Conservation (phyloP, 1,140 invertebrate species). For the Drosophila seguyi region DNA sequence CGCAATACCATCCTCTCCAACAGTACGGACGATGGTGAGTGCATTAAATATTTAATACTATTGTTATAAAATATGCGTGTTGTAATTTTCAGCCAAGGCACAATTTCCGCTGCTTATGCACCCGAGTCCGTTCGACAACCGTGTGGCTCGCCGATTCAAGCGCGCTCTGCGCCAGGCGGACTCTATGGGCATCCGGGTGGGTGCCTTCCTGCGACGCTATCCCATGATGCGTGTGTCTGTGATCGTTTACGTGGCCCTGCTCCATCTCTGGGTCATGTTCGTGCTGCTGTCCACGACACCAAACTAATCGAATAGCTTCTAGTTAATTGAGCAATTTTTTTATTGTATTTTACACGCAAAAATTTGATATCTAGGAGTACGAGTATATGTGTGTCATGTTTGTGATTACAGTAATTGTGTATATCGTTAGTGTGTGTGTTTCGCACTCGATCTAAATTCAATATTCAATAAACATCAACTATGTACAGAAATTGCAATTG, state of each 20-base stretch:
- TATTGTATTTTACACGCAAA: conserved; percentile 62
- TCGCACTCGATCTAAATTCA: conserved; percentile 58
- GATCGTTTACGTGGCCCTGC: conserved; percentile 87
- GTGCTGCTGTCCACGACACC: conserved; percentile 80
- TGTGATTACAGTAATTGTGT: conserved; percentile 33
- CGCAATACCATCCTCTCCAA: conserved; percentile 86
- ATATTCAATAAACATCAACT: conserved; percentile 77
- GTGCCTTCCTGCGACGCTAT: conserved; percentile 92
- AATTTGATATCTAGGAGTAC: conserved; percentile 51
- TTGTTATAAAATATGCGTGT: not conserved
- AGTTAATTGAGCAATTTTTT: conserved; percentile 61
- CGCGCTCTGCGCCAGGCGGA: conserved; percentile 92
- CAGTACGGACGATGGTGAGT: conserved; percentile 88
- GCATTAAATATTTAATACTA: no score
- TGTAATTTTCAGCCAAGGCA: conserved; percentile 86
- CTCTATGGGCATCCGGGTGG: conserved; percentile 90
- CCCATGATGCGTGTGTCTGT: conserved; percentile 92
- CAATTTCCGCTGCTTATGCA: conserved; percentile 90
- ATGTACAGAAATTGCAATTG: conserved; percentile 68
- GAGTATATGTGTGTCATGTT: conserved; percentile 44
- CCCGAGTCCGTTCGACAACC: conserved; percentile 92
- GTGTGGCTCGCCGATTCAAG: conserved; percentile 92
- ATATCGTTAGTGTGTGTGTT: conserved; percentile 34
- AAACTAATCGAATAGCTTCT: conserved; percentile 50
- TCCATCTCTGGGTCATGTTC: conserved; percentile 84